Conservation (phyloP, 2,797 vertebrate species). For the Vireo griseus region DNA sequence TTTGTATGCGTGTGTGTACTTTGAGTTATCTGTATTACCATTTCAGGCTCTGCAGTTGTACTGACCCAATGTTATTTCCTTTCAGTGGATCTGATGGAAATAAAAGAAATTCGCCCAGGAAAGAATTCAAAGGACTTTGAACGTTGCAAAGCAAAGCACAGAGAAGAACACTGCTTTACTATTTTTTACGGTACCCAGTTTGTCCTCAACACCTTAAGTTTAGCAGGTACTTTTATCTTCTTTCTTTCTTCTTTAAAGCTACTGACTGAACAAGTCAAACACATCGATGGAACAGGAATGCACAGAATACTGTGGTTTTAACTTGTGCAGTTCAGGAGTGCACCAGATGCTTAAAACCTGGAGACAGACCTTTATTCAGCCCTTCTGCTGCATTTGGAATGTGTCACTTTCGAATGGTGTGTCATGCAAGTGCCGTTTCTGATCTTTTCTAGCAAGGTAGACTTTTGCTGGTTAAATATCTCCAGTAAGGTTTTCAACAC, state of each 20-base stretch:
- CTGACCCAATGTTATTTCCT: slow-evolving; percentile 30
- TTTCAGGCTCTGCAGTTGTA: not conserved
- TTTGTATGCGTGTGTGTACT: not conserved
- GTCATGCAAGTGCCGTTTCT: fast-evolving
- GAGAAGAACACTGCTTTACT: slow-evolving; percentile 86
- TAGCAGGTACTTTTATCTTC: slow-evolving; percentile 79
- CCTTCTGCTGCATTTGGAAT: not conserved
- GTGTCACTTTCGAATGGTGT: not conserved
- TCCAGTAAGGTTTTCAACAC: not conserved
- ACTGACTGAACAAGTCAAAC: not conserved
- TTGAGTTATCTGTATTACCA: not conserved
- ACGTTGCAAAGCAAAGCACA: slow-evolving; percentile 80
- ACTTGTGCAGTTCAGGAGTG: not conserved
- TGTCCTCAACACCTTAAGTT: slow-evolving; percentile 90
- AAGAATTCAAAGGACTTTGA: slow-evolving; percentile 95
- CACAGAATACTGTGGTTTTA: not conserved
- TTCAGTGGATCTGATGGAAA: slow-evolving; percentile 92
- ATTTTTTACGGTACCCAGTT: slow-evolving; percentile 93
- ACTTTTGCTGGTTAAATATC: not conserved
- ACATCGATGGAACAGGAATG: not conserved
- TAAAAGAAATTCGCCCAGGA: slow-evolving; percentile 90
- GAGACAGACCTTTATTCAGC: not conserved
- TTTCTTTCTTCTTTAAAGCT: not conserved
- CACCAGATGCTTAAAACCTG: not conserved
- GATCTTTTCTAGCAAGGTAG: not conserved